Evolutionary conservation across 2,888 invertebrate genomes (phyloP), one percentile per base, ranked within the genome.

Genomic region (Amiota communis): DNA sequence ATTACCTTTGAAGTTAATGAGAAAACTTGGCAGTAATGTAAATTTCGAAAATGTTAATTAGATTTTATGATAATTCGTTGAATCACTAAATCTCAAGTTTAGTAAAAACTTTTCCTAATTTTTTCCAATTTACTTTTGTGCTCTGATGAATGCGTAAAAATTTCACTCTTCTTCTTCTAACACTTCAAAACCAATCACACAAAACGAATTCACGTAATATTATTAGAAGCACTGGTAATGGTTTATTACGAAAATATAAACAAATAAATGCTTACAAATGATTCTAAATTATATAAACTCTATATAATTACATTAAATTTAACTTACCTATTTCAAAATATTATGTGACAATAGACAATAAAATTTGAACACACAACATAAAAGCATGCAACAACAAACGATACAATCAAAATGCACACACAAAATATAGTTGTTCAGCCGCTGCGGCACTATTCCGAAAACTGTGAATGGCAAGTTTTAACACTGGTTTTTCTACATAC

Each of bases 81-180:
- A 69, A 73, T 73, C 73, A 73, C 65, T 69, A 67, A 73, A 73
- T 12, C 11, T 46, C 12, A 11, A 67, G 67, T 57, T 72, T 59
- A 59, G 53, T 64, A 48, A 63, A 49, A 13, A 63, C 49, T 15
- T 8, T 15, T 8, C 17, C 9, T 63, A 71, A 57, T 11, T 73
- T 71, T 76, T 73, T 71, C 61, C 17, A 49, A 72, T 46, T 36
- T n/a, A 70, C 72, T 70, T 49, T 59, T 77, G 73, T 75, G 64
- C 63, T 75, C 71, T 71, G 74, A 75, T 76, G 56, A 74, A 70
- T 61, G 75, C 75, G 75, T 77, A 75, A 77, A 77, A 74, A 72
- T 81, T 8, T 78, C 36, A 6, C 75, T 74, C 81, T 82, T 59
- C 59, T n/a, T 59, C 59, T 59, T 59, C 8, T 36, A 0, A 51